phyloP scores from a whole-genome alignment of 2,888 invertebrate genomes.

The Cerceris ruficornis region DNA sequence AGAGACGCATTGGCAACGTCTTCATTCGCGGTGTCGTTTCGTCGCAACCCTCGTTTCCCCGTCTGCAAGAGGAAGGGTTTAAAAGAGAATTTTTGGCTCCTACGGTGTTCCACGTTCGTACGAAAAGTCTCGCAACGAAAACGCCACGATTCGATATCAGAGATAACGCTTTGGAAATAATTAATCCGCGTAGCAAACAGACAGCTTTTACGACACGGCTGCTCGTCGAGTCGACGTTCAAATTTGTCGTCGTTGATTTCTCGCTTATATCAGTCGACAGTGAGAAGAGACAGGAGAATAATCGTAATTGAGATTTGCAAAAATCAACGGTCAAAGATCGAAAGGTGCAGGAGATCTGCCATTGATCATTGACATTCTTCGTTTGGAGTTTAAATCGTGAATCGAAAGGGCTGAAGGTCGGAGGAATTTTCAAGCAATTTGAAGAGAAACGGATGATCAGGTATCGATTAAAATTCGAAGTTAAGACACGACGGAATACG shows the following conservation, averaged over 20 bases:
- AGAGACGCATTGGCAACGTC: conserved; percentile 39
- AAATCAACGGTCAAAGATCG: too few relatives aligned
- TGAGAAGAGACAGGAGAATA: not conserved
- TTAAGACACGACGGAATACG: conserved; percentile 32
- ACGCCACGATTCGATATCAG: conserved; percentile 7
- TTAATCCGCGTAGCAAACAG: conserved; percentile 59
- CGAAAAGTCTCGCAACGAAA: conserved; percentile 6
- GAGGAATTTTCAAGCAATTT: too few relatives aligned
- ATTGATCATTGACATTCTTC: too few relatives aligned
- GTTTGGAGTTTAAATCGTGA: too few relatives aligned
- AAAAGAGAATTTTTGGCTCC: not conserved
- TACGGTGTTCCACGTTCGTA: conserved; percentile 3
- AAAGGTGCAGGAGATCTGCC: too few relatives aligned
- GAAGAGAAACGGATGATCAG: not conserved
- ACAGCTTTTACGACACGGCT: conserved; percentile 41
- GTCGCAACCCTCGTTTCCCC: not conserved
- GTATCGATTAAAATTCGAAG: conserved; percentile 44
- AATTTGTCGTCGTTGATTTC: conserved; percentile 14
- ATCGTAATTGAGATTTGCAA: too few relatives aligned
- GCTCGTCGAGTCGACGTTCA: conserved; percentile 22
- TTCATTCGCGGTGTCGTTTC: conserved; percentile 5
- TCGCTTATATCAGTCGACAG: conserved; percentile 8
- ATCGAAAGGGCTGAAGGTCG: too few relatives aligned
- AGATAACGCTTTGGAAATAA: conserved; percentile 57
- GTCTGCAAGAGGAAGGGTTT: not conserved